Base-by-base conservation (phyloP, 2,113 vertebrate species). In the Toxotes chatareus region DNA sequence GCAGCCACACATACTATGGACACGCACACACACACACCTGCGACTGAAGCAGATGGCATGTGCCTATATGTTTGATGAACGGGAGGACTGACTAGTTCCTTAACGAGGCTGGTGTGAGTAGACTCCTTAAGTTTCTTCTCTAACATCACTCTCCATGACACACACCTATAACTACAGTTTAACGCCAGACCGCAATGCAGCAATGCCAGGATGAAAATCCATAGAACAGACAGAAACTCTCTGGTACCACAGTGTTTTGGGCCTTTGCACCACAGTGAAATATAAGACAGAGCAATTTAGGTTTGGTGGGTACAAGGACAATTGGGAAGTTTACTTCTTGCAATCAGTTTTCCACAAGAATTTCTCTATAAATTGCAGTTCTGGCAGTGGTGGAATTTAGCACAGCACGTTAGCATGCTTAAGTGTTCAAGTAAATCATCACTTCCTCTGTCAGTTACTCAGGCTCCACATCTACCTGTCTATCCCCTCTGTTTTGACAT, bases 31-130 rank as follows among this genome's bases (percentile, higher is more conserved):
- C 23, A 42, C 76, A 85, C 78, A 88, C 78, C 73, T 79, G 82
- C 17, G 56, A 44, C 78, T 32, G 79, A 55, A 88, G 85, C 92
- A 92, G 91, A 91, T 93, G 91, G 91, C 44, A 60, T 53, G 75
- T 75, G 88, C 55, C 78, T 87, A 68, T 85, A 68, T 85, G 87
- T 90, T 82, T 90, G 88, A 92, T 87, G 88, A 92, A 91, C 61
- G 47, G 70, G 74, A 85, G 80, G 79, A 60, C 63, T 88, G 90
- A 85, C 84, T 70, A 80, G 67, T 77, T 92, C 79, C 87, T 86
- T 94, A 93, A 93, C 88, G 83, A 92, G 91, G 86, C 17, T 69
- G 87, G 68, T 87, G 86, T 89, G 87, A 90, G 86, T 51, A 61
- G 87, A 90, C 88, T 92, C 80, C 81, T 84, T 80, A 88, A 88